These are phyloP conservation scores for Cryptus armator DNA, from an alignment of 2,888 invertebrate genomes.

Conservation along the genomic window DNA sequence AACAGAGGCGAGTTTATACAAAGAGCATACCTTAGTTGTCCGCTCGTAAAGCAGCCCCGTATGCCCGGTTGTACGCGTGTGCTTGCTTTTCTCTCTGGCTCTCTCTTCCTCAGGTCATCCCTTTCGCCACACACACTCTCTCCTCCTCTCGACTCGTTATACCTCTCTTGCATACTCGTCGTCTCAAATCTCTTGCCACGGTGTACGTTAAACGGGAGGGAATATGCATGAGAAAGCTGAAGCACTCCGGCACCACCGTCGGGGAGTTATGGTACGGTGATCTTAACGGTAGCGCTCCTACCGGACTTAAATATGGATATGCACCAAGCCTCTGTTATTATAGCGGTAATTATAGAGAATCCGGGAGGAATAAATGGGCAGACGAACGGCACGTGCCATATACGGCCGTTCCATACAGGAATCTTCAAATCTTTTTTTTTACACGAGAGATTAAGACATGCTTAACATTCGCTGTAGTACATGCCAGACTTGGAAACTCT, in stretches of 20 bases:
- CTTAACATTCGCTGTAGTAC: constrained; percentile 10
- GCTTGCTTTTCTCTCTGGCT: constrained; percentile 65
- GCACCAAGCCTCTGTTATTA: constrained; percentile 64
- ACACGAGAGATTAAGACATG: constrained; percentile 12
- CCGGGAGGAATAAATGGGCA: constrained; percentile 65
- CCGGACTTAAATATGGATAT: constrained; percentile 78
- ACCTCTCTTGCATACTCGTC: constrained; percentile 39
- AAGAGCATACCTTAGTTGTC: constrained; percentile 85
- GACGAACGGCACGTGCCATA: constrained; percentile 58
- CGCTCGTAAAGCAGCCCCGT: constrained; percentile 84
- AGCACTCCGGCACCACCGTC: constrained; percentile 59
- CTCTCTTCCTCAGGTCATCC: constrained; percentile 60
- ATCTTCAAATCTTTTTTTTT: constrained; percentile 7
- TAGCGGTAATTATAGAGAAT: constrained; percentile 70
- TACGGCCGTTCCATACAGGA: not conserved
- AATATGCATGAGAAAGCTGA: constrained; percentile 83
- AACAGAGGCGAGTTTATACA: constrained; percentile 65
- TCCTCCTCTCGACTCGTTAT: constrained; percentile 49
- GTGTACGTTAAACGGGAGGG: constrained; percentile 78
- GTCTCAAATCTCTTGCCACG: constrained; percentile 68
- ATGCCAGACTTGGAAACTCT: not conserved
- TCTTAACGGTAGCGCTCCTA: constrained; percentile 78
- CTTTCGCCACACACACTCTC: constrained; percentile 70
- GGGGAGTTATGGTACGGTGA: constrained; percentile 81
- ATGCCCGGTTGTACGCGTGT: constrained; percentile 54